Base-by-base conservation (phyloP, 2,113 vertebrate species). In the Grantiella picta region DNA sequence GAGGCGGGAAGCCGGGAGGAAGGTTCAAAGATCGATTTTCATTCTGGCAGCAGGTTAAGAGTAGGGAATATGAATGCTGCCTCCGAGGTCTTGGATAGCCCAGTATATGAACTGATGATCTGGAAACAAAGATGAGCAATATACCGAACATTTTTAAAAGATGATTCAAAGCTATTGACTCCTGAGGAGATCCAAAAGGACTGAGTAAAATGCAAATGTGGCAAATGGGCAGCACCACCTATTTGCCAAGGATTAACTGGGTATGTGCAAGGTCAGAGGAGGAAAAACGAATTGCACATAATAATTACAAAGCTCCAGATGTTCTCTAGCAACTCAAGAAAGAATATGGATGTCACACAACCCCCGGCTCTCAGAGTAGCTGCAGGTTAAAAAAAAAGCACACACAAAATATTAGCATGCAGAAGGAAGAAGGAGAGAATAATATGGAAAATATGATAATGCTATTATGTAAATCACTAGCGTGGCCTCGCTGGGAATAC, bases 381-480 rank as follows among this genome's bases (percentile, higher is more conserved):
- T 92, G 68, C 94, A 91, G 65, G 72, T 94, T 89, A 38, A 69
- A 81, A 70, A 70, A 78, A 75, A 45, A 23, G 2, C 56, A 50
- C n/a, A 27, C 42, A 50, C 28, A 77, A 82, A 92, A 86, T 56
- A 95, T 84, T 83, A 95, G 47, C 76, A 93, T 93, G 94, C 89
- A 95, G 86, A 63, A 89, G 68, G 88, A 66, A 77, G 54, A 80
- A 80, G 44, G 35, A 44, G 80, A 82, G 86, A 94, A 92, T 93
- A 95, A 96, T 93, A 93, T 71, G 89, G 92, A 92, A 97, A 96
- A 91, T 94, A 94, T 95, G 95, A 96, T 96, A 97, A 96, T 96
- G 91, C 80, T 90, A 93, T 96, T 97, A 97, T 96, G 94, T 87
- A 97, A 95, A 96, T 95, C 61, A 87, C 89, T 73, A 65, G 77